Evolutionary conservation across 2,113 vertebrate species (phyloP).

Genomic region (Pelmatolapia mariae): DNA sequence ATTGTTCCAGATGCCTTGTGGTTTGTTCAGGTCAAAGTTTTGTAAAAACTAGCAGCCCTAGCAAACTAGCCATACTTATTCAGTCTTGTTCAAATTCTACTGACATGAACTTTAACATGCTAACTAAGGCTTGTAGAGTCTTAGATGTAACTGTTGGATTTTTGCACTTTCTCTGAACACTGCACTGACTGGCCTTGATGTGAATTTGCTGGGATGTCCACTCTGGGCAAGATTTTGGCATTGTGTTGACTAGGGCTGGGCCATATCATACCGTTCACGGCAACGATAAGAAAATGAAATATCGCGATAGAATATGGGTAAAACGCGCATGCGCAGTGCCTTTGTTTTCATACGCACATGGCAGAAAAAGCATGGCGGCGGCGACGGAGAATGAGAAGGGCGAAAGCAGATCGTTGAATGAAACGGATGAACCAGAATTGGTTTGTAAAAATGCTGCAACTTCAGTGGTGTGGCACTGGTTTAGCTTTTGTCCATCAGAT

Average conservation of each 20-base stretch:
- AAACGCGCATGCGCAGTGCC: background rate
- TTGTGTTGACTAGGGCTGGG: background rate
- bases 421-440: no score
- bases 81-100: background rate
- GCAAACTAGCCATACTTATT: background rate
- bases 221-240: background rate
- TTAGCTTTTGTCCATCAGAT: no score
- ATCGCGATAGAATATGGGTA: background rate
- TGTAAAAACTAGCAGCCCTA: background rate
- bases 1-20: background rate
- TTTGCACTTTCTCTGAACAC: background rate
- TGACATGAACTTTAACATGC: background rate
- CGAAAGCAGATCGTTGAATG: no score
- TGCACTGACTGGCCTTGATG: background rate
- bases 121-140: background rate
- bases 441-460: no score
- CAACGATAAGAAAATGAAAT: background rate
- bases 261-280: background rate
- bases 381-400: no score
- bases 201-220: background rate
- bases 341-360: no score
- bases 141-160: background rate
- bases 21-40: background rate
- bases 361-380: no score
- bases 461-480: no score